These are phyloP conservation scores for Marisa cornuarietis DNA, from an alignment of 1,140 invertebrate genomes.

Conservation along the genomic window DNA sequence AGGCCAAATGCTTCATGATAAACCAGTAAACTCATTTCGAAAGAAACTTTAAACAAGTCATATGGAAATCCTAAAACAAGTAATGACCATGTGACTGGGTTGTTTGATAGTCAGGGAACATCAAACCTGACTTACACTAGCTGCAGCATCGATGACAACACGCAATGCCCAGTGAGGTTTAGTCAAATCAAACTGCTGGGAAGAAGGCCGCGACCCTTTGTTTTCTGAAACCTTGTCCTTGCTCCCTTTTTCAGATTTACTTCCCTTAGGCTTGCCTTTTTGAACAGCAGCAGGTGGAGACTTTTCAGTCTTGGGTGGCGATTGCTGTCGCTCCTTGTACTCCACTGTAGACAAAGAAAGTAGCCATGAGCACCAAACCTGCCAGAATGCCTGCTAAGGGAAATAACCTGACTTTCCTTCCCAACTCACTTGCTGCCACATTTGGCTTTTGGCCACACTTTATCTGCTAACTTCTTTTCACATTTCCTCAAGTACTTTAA, in stretches of 20 bases:
- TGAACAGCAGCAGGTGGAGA: slow-evolving; percentile 29
- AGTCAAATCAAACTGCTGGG: slow-evolving; percentile 61
- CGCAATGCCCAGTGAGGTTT: slow-evolving; percentile 63
- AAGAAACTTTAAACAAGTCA: too few relatives aligned
- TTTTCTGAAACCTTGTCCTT: slow-evolving; percentile 52
- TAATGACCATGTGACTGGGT: too few relatives aligned
- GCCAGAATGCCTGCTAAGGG: not conserved
- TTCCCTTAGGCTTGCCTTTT: slow-evolving; percentile 47
- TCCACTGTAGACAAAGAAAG: slow-evolving; percentile 34
- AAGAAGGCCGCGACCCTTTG: slow-evolving; percentile 56
- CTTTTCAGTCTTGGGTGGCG: slow-evolving; percentile 54
- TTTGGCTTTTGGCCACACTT: not conserved
- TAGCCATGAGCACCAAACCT: not conserved
- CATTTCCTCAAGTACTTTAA: too few relatives aligned
- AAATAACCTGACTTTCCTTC: not conserved
- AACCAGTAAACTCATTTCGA: too few relatives aligned
- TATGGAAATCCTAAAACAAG: too few relatives aligned
- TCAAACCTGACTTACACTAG: slow-evolving; percentile 45
- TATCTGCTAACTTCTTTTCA: not conserved
- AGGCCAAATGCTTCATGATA: too few relatives aligned
- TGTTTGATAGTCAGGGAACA: not conserved
- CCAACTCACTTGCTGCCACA: not conserved
- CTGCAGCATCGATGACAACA: slow-evolving; percentile 59
- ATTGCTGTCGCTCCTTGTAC: slow-evolving; percentile 47
- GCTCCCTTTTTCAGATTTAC: slow-evolving; percentile 50